Evolutionary conservation across 2,113 vertebrate species (phyloP).

Genomic region (Nannobrachium achirus): DNA sequence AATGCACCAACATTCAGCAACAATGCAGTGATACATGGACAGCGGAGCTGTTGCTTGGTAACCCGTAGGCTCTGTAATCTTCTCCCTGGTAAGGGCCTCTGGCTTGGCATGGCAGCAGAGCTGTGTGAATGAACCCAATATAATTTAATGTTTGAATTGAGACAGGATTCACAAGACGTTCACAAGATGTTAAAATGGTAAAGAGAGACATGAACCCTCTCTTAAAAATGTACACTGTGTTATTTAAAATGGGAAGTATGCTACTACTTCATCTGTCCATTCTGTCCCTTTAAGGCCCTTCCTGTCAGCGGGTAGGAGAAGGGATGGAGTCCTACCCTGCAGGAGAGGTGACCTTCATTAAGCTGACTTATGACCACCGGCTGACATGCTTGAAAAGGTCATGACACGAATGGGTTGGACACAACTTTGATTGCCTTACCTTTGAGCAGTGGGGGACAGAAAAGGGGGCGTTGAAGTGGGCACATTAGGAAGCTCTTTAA

Average conservation of each 20-base stretch:
- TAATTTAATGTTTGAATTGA: background rate
- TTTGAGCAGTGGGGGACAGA: conserved; percentile 4
- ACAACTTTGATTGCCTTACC: too few species aligned
- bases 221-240: background rate
- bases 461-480: conserved; percentile 11
- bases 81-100: background rate
- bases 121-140: background rate
- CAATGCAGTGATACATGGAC: background rate
- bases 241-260: background rate
- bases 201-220: background rate
- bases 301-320: conserved; percentile 2
- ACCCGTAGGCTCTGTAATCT: conserved; percentile 2
- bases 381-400: conserved; percentile 33
- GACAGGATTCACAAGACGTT: background rate
- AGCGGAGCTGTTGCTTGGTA: background rate
- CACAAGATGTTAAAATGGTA: too few species aligned
- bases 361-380: conserved; percentile 40
- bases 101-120: background rate
- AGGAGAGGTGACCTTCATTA: conserved; percentile 35
- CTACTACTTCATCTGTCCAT: conserved; percentile 4
- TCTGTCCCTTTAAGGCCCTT: conserved; percentile 16
- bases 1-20: background rate
- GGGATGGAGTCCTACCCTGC: conserved; percentile 22
- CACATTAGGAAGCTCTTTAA: conserved; percentile 4
- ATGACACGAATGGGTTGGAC: conserved; percentile 37